Percentiles rank a stretch among this genome's conserved stretches.
phyloP scores from a whole-genome alignment of 2,888 invertebrate species.

The Serrognathus titanus region DNA sequence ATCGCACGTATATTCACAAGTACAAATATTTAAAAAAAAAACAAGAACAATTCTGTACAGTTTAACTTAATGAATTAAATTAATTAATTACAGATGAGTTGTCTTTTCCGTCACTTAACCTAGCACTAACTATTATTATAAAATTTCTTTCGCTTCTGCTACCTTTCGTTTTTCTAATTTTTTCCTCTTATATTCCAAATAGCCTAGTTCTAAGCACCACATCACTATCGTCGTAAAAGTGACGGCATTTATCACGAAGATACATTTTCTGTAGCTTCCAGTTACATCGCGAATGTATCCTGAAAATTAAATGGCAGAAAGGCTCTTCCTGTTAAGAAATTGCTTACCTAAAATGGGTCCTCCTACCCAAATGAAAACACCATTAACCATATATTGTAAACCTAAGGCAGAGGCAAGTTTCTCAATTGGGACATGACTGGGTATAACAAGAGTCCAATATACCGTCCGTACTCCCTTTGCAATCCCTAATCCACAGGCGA shows the following conservation, averaged over 20 bases:
- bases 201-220: conserved; percentile 54
- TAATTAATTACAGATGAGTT: conserved; percentile 4
- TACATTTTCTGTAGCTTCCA: conserved; percentile 59
- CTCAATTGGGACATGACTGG: conserved; percentile 65
- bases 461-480: conserved; percentile 69
- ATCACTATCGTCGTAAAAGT: conserved; percentile 57
- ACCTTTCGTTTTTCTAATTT: conserved; percentile 2
- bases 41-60: too few relatives aligned
- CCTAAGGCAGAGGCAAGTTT: conserved; percentile 65
- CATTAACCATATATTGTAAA: conserved; percentile 68
- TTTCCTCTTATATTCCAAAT: conserved; percentile 14
- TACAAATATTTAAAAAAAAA: too few relatives aligned
- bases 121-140: too few relatives aligned
- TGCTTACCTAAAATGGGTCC: conserved; percentile 62
- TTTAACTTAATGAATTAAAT: not conserved
- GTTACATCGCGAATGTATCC: conserved; percentile 60
- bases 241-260: conserved; percentile 59
- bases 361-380: conserved; percentile 57
- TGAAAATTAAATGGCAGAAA: conserved; percentile 42
- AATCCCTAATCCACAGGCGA: conserved; percentile 60
- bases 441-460: conserved; percentile 66
- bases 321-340: not conserved
- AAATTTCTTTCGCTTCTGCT: too few relatives aligned
- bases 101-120: too few relatives aligned
- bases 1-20: too few relatives aligned